phyloP scores from a whole-genome alignment of 2,113 vertebrate genomes.

The Furnarius figulus region DNA sequence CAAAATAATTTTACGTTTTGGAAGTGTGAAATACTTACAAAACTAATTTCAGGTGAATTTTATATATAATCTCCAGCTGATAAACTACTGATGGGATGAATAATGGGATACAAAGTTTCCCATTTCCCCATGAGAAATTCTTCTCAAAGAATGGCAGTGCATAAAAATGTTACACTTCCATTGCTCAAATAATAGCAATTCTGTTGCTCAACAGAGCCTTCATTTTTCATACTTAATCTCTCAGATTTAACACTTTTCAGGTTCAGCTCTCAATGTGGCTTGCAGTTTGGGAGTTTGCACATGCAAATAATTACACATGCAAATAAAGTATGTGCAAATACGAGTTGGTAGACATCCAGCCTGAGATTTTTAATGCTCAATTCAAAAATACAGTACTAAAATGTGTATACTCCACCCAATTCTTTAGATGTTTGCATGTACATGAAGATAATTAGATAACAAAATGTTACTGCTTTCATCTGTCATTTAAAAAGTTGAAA shows the following conservation, averaged over 20 bases:
- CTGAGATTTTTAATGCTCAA: background rate
- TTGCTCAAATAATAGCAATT: background rate
- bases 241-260: background rate
- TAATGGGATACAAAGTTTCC: background rate
- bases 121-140: background rate
- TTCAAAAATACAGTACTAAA: background rate
- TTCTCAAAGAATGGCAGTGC: background rate
- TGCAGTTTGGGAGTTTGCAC: background rate
- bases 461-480: background rate
- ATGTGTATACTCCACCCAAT: rapidly evolving
- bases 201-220: rapidly evolving
- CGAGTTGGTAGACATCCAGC: background rate
- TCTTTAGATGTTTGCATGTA: background rate
- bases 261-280: background rate
- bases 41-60: no score
- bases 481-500: background rate
- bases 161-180: background rate
- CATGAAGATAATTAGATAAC: background rate
- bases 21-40: no score
- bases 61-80: no score
- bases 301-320: background rate
- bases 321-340: background rate
- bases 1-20: no score
- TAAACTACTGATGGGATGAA: no score
- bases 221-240: background rate